phyloP scores from a whole-genome alignment of 92 coral and sea anemone genomes.

The Isaurus tuberculatus region DNA sequence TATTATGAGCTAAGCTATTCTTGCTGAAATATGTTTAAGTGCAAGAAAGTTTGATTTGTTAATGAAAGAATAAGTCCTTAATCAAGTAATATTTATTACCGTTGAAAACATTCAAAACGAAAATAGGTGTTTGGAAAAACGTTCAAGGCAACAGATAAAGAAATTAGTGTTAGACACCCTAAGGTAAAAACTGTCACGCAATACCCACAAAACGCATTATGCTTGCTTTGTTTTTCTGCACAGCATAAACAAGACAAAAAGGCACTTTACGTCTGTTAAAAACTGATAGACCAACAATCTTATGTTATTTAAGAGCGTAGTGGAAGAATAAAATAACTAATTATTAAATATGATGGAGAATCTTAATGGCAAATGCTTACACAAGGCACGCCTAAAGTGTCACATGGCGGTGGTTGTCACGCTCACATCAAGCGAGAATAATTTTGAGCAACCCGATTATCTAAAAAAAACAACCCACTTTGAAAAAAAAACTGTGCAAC shows the following conservation, averaged over 20 bases:
- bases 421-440: no score
- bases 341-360: not conserved
- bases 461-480: not conserved
- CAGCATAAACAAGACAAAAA: not conserved
- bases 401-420: not conserved
- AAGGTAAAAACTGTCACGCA: no score
- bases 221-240: constrained; percentile 13
- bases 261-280: not conserved
- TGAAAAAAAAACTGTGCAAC: not conserved
- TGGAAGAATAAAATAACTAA: not conserved
- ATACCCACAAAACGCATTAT: not conserved
- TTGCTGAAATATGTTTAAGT: not conserved
- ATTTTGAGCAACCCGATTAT: not conserved
- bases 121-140: no score
- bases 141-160: no score
- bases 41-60: not conserved
- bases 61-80: not conserved
- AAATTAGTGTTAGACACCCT: no score
- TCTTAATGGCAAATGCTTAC: no score
- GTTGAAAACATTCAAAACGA: no score
- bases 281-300: not conserved
- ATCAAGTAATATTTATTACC: not conserved
- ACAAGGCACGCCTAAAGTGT: not conserved
- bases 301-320: not conserved
- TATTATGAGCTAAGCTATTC: not conserved